Base-by-base conservation (phyloP, 2,797 vertebrate species). In the Anas capensis region DNA sequence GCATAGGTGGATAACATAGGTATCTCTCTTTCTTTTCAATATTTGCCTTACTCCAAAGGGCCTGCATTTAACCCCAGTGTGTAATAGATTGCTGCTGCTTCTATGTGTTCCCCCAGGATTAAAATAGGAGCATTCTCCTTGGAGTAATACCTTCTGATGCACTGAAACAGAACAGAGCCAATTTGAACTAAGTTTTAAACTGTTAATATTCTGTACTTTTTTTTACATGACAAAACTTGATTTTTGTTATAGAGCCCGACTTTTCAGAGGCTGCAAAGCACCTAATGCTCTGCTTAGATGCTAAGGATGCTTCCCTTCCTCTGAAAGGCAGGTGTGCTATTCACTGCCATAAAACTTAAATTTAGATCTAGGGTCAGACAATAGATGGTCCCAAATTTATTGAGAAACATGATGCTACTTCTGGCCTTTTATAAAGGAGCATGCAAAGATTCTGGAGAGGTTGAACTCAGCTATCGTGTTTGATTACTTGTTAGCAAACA, bases 401-500 rank as follows among this genome's bases (percentile, higher is more conserved):
- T 14, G 29, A 65, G 61, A 65, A 36, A 48, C 1, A 1, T 38
- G 14, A 16, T 2, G 36, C 11, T 24, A 5, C 3, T 65, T 38
- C 14, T 49, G 44, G 21, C 15, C 3, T 14, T 29, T 77, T 13
- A n/a, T 26, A 60, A 71, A 68, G 16, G 13, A 36, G 6, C 26
- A 11, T 24, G 9, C 14, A 44, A 42, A 27, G 4, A 15, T 71
- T n/a, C 24, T 70, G n/a, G 49, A 44, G 21, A 71, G 10, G 5
- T 33, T 62, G 46, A 15, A 15, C 18, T 77, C 1, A 0, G 16
- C 49, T 62, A 0, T 64, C 8, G 1, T 53, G 26, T 51, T 66
- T 29, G 31, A 62, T 57, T 61, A 27, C 20, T 20, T 19, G 11
- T 33, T 53, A 33, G n/a, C 7, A 81, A 40, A 36, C 2, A 46